Evolutionary conservation across 1,140 invertebrate genomes (phyloP), one percentile per base, ranked within the genome.

Genomic region (Eriocheir sinensis): DNA sequence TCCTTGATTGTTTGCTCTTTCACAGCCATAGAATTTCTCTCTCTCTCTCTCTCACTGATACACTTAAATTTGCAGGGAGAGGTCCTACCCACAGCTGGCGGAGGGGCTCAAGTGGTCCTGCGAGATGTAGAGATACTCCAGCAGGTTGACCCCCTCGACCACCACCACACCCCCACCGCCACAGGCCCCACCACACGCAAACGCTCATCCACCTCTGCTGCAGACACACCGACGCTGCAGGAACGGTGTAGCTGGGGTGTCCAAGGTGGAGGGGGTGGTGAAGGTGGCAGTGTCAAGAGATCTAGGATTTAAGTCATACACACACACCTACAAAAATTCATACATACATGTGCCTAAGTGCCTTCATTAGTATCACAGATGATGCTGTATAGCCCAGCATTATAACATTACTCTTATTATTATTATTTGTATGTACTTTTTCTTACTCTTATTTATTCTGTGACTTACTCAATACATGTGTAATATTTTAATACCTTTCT

Each of bases 101-200:
- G 99, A 12, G 99, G 99, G 0, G 98, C 98, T 2, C 98, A 99
- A 96, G 99, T 99, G 0, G 98, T 99, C 38, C 99, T 99, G 96
- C 98, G 98, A 96, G 99, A 99, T 97, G 98, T 99, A 2, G 99
- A 99, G 97, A 98, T 98, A 95, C 96, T 99, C 6, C 98, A 98
- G 96, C 99, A 99, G 96, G 97, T 97, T 95, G 99, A 98, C 0
- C 99, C 99, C 2, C 72, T 92, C n/a, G n/a, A 32, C 40, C 30
- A 44, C 17, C 40, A 21, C 1, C 15, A 38, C 88, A 89, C 88
- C 40, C 88, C 88, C 3, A 41, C 15, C 30, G n/a, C n/a, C n/a
- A n/a, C n/a, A n/a, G 89, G 85, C 86, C 89, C 92, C 12, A 44
- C 92, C 93, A 32, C 53, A 0, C 89, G 60, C 9, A 94, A 94